Evolutionary conservation across 2,797 vertebrate genomes (phyloP), one percentile per base, ranked within the genome.

Genomic region (Microchirus variegatus): DNA sequence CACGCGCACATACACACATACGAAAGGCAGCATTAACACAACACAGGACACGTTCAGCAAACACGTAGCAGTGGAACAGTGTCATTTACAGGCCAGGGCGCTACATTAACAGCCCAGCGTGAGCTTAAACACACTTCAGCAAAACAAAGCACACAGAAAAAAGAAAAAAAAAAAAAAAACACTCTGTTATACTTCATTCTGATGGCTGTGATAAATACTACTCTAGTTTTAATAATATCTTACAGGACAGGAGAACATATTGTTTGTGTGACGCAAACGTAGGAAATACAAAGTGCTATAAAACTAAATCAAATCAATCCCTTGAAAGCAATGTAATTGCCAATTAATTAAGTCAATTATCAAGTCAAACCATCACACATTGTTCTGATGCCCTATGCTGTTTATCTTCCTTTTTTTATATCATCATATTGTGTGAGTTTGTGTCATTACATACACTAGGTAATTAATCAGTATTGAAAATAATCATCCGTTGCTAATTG

Each of bases 51-150:
- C 58, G 44, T 41, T 52, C 49, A 60, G 75, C 43, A 77, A 47
- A 78, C 54, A 40, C 38, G 12, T 17, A 70, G 58, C 43, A 70
- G 70, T 49, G 57, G 56, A 70, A 43, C 14, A 22, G 67, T 57
- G 72, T 71, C 67, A 70, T 77, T 81, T 75, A 75, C 62, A 67
- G 63, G 62, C 53, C 65, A 53, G 22, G 19, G 62, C 42, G 31
- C 56, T 51, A 68, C 56, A 62, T 44, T 59, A 75, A 81, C 31
- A 62, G 31, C 42, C 53, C 46, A 57, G 53, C 67, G 69, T 62
- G 47, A 46, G 53, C 15, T 42, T 59, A 37, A 42, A 14, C 59
- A 70, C 41, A 62, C 49, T 55, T 59, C 19, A 70, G 49, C 48
- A 60, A 61, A 66, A 69, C 60, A 18, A 49, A 62, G 76, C 41